Percentiles rank a stretch among this genome's conserved stretches.
Evolutionary conservation across 1,140 invertebrate species (phyloP).

Genomic region (Aphaenogaster ashmeadi): DNA sequence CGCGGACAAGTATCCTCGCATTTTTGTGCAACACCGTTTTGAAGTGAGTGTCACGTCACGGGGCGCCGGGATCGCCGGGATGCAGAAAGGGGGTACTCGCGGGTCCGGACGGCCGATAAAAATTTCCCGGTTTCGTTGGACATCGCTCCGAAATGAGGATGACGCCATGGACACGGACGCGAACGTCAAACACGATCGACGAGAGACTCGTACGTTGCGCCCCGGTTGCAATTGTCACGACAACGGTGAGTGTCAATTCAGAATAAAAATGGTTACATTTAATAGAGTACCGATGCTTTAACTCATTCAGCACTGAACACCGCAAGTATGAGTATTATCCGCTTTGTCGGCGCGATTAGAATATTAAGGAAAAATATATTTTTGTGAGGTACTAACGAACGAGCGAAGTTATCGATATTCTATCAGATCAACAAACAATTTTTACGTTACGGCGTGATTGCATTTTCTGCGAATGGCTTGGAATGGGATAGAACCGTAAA

Average conservation of each 20-base stretch:
- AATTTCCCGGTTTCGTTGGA: conserved; percentile 25
- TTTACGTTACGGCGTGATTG: background rate
- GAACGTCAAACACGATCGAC: conserved; percentile 30
- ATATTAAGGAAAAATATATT: background rate
- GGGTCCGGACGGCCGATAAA: background rate
- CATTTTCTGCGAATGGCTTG: background rate
- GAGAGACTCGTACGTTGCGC: background rate
- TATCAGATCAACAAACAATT: conserved; percentile 10
- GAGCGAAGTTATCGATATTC: background rate
- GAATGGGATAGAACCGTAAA: background rate
- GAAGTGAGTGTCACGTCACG: conserved; percentile 10
- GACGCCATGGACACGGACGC: background rate
- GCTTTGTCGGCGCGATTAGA: background rate
- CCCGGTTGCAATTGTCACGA: conserved; percentile 22
- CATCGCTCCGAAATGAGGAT: conserved; percentile 24
- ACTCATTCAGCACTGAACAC: background rate
- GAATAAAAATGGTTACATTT: conserved; percentile 21
- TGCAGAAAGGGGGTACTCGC: background rate
- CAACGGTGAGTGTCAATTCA: conserved; percentile 6
- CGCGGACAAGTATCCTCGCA: background rate
- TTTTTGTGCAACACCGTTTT: background rate
- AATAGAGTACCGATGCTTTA: conserved; percentile 11
- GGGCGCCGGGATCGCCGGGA: background rate
- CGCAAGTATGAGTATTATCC: background rate
- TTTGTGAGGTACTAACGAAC: background rate